phyloP scores from a whole-genome alignment of 2,797 vertebrate genomes.

The Darevskia mixta region DNA sequence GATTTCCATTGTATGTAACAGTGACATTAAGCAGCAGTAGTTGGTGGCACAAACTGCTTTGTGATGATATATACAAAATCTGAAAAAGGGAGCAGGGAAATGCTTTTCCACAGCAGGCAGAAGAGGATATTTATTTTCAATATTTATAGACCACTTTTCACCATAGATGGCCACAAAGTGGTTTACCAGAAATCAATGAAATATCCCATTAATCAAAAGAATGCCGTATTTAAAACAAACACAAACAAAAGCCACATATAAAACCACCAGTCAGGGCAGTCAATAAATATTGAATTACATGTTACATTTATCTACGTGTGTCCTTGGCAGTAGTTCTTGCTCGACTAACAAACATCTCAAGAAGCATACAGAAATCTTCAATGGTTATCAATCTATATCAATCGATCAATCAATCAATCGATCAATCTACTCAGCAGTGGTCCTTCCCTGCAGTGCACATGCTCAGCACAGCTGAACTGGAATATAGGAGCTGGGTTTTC shows the following conservation, averaged over 20 bases:
- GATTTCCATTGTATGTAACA: too few relatives aligned
- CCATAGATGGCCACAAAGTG: too few relatives aligned
- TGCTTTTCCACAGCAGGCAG: not conserved
- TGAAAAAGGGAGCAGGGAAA: not conserved
- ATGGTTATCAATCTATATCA: not conserved
- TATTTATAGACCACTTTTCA: too few relatives aligned
- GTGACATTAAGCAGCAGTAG: too few relatives aligned
- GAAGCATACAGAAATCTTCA: not conserved
- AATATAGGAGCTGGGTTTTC: not conserved
- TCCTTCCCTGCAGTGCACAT: not conserved
- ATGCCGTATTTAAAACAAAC: too few relatives aligned
- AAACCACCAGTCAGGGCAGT: too few relatives aligned
- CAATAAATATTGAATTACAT: not conserved
- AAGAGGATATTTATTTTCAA: too few relatives aligned
- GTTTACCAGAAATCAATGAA: too few relatives aligned
- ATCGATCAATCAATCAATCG: too few relatives aligned
- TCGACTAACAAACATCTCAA: not conserved
- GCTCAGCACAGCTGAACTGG: not conserved
- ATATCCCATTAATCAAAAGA: too few relatives aligned
- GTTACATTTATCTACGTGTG: not conserved
- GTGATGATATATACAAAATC: not conserved
- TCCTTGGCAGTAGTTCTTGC: not conserved
- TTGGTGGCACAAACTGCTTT: not conserved
- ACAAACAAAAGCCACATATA: too few relatives aligned
- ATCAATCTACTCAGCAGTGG: not conserved